Evolutionary conservation across 1,140 invertebrate genomes (phyloP).

Genomic region (Lerema accius): DNA sequence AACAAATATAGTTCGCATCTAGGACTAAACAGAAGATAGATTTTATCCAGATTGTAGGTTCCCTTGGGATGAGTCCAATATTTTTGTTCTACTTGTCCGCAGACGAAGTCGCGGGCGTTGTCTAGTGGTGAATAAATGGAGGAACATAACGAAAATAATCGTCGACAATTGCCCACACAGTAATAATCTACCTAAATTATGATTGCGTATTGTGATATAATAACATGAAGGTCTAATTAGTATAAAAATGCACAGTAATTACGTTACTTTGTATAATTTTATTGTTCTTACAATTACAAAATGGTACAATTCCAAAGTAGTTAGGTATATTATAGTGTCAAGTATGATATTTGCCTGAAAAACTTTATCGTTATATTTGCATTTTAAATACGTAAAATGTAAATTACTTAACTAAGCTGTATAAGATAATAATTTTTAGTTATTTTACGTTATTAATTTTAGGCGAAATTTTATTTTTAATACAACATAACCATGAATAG

Average conservation of each 20-base stretch:
- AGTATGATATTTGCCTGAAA: neutral
- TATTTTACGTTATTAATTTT: too few relatives aligned
- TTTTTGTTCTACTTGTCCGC: too few relatives aligned
- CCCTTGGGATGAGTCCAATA: too few relatives aligned
- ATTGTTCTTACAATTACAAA: slow-evolving; percentile 7
- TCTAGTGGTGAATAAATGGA: neutral
- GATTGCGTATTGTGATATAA: slow-evolving; percentile 7
- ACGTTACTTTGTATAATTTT: slow-evolving; percentile 1
- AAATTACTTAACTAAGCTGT: neutral
- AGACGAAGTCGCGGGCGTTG: too few relatives aligned
- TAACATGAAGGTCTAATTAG: neutral
- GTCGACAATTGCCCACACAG: neutral
- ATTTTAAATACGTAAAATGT: neutral
- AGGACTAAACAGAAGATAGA: too few relatives aligned
- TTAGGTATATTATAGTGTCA: too few relatives aligned
- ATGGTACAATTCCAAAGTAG: neutral
- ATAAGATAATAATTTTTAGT: too few relatives aligned
- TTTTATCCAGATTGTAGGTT: too few relatives aligned
- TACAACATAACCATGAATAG: too few relatives aligned
- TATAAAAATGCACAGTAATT: neutral
- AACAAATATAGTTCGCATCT: too few relatives aligned
- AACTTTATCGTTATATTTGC: neutral
- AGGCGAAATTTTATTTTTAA: too few relatives aligned
- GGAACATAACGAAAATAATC: neutral
- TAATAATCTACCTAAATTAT: slow-evolving; percentile 6